A percentile compares a stretch with the other conserved stretches of the same genome.
These are phyloP conservation scores for Cyrtorhinus lividipennis DNA, from an alignment of 1,140 invertebrate genomes.

Conservation along the genomic window DNA sequence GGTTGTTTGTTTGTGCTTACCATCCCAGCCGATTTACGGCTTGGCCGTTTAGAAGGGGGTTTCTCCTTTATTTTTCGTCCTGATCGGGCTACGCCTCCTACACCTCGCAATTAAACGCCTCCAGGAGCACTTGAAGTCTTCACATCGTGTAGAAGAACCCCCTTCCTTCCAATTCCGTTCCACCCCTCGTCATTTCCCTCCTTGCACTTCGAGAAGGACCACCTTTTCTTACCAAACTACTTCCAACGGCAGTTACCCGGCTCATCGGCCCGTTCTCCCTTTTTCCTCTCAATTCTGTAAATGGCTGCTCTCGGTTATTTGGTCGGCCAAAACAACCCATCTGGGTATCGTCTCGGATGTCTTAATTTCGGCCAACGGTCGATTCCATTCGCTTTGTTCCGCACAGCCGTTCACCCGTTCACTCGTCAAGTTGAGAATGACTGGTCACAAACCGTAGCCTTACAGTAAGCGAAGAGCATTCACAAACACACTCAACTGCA, in stretches of 20 bases:
- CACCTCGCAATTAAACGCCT: slow-evolving; percentile 5
- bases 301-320: neutral
- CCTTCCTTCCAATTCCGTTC: too few species aligned
- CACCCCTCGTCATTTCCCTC: too few species aligned
- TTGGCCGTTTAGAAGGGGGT: neutral
- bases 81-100: slow-evolving; percentile 6
- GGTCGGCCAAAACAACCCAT: slow-evolving; percentile 4
- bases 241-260: neutral
- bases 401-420: too few species aligned
- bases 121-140: too few species aligned
- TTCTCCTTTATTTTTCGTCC: neutral
- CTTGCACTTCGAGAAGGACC: neutral
- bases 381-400: too few species aligned
- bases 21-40: slow-evolving; percentile 3
- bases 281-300: neutral
- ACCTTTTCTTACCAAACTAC: neutral
- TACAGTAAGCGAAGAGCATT: too few species aligned
- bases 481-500: too few species aligned
- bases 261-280: neutral
- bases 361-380: neutral
- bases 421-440: too few species aligned
- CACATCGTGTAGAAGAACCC: too few species aligned
- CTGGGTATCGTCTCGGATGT: slow-evolving; percentile 5
- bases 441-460: too few species aligned
- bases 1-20: slow-evolving; percentile 4